These are phyloP conservation scores for Amphipoea oculea DNA, from an alignment of 2,888 invertebrate genomes.

Conservation along the genomic window DNA sequence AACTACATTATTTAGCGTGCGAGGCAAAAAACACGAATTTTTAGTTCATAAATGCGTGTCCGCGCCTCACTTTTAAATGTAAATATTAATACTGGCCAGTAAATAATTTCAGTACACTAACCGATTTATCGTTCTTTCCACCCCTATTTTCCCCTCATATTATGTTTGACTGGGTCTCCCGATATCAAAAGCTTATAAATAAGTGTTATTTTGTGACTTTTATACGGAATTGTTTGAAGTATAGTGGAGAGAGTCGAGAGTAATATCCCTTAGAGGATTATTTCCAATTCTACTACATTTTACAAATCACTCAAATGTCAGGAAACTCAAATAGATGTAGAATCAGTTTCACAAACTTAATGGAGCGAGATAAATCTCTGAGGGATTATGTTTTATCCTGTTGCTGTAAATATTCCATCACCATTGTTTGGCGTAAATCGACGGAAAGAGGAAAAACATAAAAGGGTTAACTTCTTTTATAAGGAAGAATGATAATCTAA, in stretches of 20 bases:
- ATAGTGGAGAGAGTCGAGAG: neutral
- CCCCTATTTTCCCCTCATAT: slow-evolving; percentile 32
- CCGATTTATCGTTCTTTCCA: slow-evolving; percentile 41
- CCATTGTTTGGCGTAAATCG: slow-evolving; percentile 34
- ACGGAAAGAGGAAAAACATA: slow-evolving; percentile 30
- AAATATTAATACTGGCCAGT: slow-evolving; percentile 35
- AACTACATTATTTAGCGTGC: neutral
- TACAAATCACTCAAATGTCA: slow-evolving; percentile 47
- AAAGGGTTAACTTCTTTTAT: slow-evolving; percentile 29
- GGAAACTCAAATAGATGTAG: slow-evolving; percentile 24
- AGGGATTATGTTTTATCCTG: slow-evolving; percentile 40
- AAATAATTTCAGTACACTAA: slow-evolving; percentile 39
- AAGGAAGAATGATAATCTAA: slow-evolving; percentile 37
- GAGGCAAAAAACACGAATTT: slow-evolving; percentile 9
- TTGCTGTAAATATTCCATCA: slow-evolving; percentile 42
- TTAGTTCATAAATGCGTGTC: slow-evolving; percentile 30
- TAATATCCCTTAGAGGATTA: slow-evolving; percentile 27
- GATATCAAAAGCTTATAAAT: slow-evolving; percentile 40
- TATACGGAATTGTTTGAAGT: neutral
- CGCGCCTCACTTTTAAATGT: slow-evolving; percentile 34
- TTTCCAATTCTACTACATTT: slow-evolving; percentile 35
- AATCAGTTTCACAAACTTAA: slow-evolving; percentile 37
- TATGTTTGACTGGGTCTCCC: slow-evolving; percentile 33
- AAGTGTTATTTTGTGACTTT: slow-evolving; percentile 41
- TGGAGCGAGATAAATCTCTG: slow-evolving; percentile 34